Evolutionary conservation across 2,113 vertebrate species (phyloP), one percentile per base, ranked within the genome.

Genomic region (Indri indri): DNA sequence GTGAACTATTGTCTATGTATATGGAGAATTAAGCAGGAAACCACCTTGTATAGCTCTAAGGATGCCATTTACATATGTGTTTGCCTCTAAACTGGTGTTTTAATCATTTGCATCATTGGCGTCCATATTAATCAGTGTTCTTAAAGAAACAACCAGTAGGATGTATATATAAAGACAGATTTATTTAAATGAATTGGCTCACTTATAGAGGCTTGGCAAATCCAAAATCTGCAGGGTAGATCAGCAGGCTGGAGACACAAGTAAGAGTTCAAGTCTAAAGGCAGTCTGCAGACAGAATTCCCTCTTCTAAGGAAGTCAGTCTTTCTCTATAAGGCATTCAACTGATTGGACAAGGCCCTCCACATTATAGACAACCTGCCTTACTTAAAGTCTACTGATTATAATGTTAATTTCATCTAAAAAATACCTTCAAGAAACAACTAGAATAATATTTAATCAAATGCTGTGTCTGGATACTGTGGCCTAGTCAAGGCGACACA

Each of bases 1-100:
- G 0, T 34, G 37, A 16, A 30, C 34, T 30, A 0, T 1, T 14
- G 1, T 10, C 5, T 20, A 2, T 52, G 34, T 2, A 23, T 2
- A 13, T 13, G 54, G 83, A 83, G 57, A 76, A n/a, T 45, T 9
- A 59, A 57, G 42, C 17, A 89, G 23, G 6, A 30, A 14, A 7
- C 14, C 27, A 17, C 52, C 27, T 18, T 32, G 3, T 7, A 13
- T 23, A 18, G 22, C 32, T 79, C 23, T 1, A 20, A 40, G 79
- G 17, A 5, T 59, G 20, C 13, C 23, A 1, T 63, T 79, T 61
- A 74, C 23, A 1, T 8, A 2, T 27, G 10, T 37, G 42, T 74
- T 61, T 93, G 65, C 68, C 88, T 47, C 8, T n/a, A 34, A 81
- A 32, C 59, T 30, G 18, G 50, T 42, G 1, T 77, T 87, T 88